Conservation (phyloP, 2,113 vertebrate species). For the Oncorhynchus keta region DNA sequence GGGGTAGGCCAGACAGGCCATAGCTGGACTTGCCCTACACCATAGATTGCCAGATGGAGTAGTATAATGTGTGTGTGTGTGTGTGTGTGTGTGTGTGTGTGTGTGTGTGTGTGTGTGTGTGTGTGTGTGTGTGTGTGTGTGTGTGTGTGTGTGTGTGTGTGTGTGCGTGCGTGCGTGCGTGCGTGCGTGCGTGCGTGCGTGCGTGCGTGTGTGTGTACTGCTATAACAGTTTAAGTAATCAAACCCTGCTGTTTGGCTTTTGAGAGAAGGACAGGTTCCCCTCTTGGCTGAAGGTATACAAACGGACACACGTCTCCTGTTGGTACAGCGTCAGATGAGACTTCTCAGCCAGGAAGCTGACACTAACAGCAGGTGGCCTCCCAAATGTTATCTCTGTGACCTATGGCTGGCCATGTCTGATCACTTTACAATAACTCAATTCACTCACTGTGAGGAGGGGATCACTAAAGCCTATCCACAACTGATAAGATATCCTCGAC, state of each 20-base stretch:
- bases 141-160: constrained; percentile 2
- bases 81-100: constrained; percentile 9
- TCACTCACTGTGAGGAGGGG: constrained; percentile 12
- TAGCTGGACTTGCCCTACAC: background rate
- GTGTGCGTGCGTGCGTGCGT: background rate
- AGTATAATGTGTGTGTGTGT: constrained; percentile 1
- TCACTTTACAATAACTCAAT: constrained; percentile 33
- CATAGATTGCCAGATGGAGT: background rate
- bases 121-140: constrained; percentile 6
- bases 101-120: background rate
- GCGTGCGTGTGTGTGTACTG: constrained; percentile 12
- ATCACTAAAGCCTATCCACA: constrained; percentile 20
- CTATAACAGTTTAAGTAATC: constrained; percentile 61
- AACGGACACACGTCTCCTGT: constrained; percentile 11
- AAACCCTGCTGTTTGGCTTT: constrained; percentile 39
- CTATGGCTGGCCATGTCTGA: constrained; percentile 50
- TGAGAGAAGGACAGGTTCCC: background rate
- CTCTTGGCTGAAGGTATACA: constrained; percentile 2
- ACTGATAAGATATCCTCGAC: constrained; percentile 5
- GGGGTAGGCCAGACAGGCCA: background rate
- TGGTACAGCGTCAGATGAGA: constrained; percentile 48
- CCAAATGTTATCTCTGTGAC: constrained; percentile 70
- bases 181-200: background rate
- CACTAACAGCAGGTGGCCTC: constrained; percentile 65
- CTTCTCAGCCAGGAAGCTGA: constrained; percentile 60